phyloP scores from a whole-genome alignment of 2,113 vertebrate species.

The Agapornis roseicollis region DNA sequence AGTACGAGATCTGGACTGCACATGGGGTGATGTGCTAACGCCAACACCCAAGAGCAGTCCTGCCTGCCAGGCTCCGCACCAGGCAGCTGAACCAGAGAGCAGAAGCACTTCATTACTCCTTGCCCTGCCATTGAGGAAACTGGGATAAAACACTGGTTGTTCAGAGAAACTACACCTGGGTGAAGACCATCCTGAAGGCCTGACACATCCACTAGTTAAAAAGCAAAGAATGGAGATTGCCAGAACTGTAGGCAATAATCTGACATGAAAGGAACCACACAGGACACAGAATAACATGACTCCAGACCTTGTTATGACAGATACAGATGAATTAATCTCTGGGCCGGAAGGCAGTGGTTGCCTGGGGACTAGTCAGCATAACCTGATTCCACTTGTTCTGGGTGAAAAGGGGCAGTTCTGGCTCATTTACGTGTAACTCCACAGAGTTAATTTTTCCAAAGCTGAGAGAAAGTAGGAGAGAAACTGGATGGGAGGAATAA shows the following conservation, averaged over 20 bases:
- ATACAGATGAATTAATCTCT: neutral
- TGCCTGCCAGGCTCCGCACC: neutral
- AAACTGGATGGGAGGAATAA: neutral
- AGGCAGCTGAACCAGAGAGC: neutral
- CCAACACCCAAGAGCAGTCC: neutral
- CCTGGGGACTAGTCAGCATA: neutral
- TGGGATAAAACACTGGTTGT: neutral
- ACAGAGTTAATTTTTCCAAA: slow-evolving; percentile 24
- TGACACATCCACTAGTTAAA: neutral
- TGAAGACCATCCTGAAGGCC: neutral
- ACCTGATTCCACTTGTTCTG: neutral
- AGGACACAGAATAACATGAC: neutral
- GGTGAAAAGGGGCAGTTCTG: neutral
- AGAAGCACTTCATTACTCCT: neutral
- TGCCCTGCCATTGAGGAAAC: rapidly evolving
- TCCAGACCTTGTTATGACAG: neutral
- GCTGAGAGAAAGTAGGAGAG: neutral
- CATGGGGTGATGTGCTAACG: neutral
- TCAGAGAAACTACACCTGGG: neutral
- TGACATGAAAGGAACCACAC: neutral
- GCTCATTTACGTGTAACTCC: neutral
- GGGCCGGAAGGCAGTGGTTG: neutral
- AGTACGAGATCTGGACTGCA: neutral
- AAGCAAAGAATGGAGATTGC: neutral
- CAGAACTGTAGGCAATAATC: neutral